Evolutionary conservation across 1,140 invertebrate genomes (phyloP), one percentile per base, ranked within the genome.

Genomic region (Belonocnema kinseyi): DNA sequence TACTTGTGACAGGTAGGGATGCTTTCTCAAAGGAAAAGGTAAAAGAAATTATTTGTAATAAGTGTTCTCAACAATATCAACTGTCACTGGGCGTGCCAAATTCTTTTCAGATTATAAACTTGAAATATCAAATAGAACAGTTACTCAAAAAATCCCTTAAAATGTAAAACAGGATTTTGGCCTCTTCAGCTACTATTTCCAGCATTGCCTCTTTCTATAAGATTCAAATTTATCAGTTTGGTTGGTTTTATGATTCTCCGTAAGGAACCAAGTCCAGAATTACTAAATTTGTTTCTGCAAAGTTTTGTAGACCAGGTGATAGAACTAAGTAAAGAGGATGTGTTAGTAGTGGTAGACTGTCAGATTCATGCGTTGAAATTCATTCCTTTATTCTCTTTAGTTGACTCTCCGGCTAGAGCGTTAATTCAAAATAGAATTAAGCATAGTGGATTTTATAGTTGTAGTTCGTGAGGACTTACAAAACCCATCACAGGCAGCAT

Each of bases 121-220:
- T 61, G 16, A 61, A 33, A 26, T 61, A 33, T 61, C 58, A 61
- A 61, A 61, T 61, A 33, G 21, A 33, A 33, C 58, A 26, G 58
- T 61, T 61, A 14, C 58, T 61, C 26, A 61, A 61, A 58, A 58
- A 58, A 58, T 26, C 56, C 56, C 0, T 58, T 58, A 21, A 58
- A 58, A 12, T 58, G 56, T 17, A 58, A 58, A 6, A 58, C 56
- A 58, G 26, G 26, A 26, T 58, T 58, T 58, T 58, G 56, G 56
- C 56, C 56, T 12, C 8, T 58, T 26, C 56, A 58, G 26, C 14
- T 58, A 58, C 26, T 58, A 26, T 58, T 58, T 21, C 21, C 21
- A 1, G 56, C 21, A 58, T 58, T 58, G 21, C 56, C 56, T 12
- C 13, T 58, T 58, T 58, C 56, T 10, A 58, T 58, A 17, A 58